Conservation (phyloP, 2,888 invertebrate species). For the Idaea biselata region DNA sequence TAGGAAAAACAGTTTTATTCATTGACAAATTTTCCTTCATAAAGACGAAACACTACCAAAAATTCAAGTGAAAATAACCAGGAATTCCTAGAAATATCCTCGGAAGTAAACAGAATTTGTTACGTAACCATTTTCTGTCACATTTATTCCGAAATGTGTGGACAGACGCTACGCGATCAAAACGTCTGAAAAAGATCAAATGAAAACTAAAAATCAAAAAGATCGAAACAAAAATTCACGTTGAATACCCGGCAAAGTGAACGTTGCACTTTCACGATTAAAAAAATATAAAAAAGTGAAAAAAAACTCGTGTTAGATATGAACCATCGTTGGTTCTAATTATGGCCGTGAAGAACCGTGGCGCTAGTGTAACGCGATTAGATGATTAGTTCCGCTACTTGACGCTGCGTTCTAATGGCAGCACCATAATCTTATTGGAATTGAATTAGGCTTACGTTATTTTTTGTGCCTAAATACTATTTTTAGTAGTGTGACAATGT, state of each 20-base stretch:
- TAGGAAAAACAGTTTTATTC: slow-evolving; percentile 19
- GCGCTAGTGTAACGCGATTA: slow-evolving; percentile 45
- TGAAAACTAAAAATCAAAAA: slow-evolving; percentile 65
- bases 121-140: slow-evolving; percentile 4
- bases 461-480: not conserved
- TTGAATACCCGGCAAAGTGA: slow-evolving; percentile 73
- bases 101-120: not conserved
- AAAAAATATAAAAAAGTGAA: slow-evolving; percentile 59
- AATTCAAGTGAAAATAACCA: not conserved
- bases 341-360: slow-evolving; percentile 40
- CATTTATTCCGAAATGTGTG: slow-evolving; percentile 10
- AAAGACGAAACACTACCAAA: not conserved
- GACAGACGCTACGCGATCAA: slow-evolving; percentile 60
- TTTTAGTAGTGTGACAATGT: slow-evolving; percentile 1
- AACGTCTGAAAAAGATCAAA: slow-evolving; percentile 67
- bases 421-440: slow-evolving; percentile 46
- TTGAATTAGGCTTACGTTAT: slow-evolving; percentile 11
- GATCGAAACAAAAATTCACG: slow-evolving; percentile 63
- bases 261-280: slow-evolving; percentile 78
- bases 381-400: slow-evolving; percentile 68
- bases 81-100: not conserved
- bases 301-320: slow-evolving; percentile 66
- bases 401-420: slow-evolving; percentile 58
- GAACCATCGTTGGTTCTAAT: slow-evolving; percentile 67
- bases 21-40: not conserved